Base-by-base conservation (phyloP, 2,888 invertebrate genomes). In the Drosophila gaucha region DNA sequence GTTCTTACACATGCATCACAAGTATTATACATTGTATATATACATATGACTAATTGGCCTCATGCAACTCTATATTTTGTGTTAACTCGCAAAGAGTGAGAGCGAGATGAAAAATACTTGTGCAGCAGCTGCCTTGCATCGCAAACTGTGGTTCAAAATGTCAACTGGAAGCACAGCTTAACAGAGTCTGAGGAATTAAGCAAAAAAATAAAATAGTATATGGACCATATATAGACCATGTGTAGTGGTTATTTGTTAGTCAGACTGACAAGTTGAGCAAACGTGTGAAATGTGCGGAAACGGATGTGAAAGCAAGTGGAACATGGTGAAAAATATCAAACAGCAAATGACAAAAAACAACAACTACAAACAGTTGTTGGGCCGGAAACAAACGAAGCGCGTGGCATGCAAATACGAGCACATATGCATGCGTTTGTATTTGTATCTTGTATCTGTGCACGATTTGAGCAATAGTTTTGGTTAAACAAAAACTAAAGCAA, bases 221-320 rank as follows among this genome's bases (percentile, higher is more conserved):
- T 26, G 14, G 31, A 36, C 10, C n/a, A 50, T 24, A 24, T 50
- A 6, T 35, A 35, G 41, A 9, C 39, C 41, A 39, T 18, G 49
- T 58, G 14, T 30, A 22, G 39, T 57, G 69, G 43, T 58, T 69
- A 64, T 67, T 67, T 72, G 78, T 69, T 69, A 66, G 78, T 62
- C 66, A 60, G 58, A 38, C 55, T 70, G 75, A 86, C 80, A 86
- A 83, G 75, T 78, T 74, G 70, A 65, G 64, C 58, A 62, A 74
- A 82, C 69, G 86, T 85, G 83, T 67, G 44, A 74, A 78, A 70
- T 56, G 68, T 74, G 63, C 56, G 65, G 54, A 70, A 79, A 64
- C 74, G 74, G 66, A 80, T 51, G 62, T 39, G 35, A 47, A 71
- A 58, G 60, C 51, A 36, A 64, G 43, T 49, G 49, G 43, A 71